A percentile compares a stretch with the other conserved stretches of the same genome.
phyloP scores from a whole-genome alignment of 2,113 vertebrate species.

The Hippopotamus amphibius region DNA sequence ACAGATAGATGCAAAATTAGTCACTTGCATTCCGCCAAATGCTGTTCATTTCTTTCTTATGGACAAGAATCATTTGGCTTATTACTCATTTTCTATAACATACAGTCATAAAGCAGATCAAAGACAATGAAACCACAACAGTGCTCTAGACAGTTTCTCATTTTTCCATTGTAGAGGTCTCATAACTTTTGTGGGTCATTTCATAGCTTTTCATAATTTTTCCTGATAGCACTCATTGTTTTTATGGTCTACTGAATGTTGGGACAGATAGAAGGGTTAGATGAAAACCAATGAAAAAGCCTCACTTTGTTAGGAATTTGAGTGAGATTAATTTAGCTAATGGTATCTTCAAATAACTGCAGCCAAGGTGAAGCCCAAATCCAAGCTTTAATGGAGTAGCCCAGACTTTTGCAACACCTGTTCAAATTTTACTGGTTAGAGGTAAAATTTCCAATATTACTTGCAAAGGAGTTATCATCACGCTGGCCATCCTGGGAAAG shows the following conservation, averaged over 20 bases:
- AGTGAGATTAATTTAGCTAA: conserved; percentile 41
- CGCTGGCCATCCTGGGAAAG: neutral
- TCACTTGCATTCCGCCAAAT: neutral
- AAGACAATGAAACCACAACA: neutral
- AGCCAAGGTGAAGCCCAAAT: neutral
- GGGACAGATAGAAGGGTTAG: neutral
- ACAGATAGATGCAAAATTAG: conserved; percentile 40
- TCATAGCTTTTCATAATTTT: neutral
- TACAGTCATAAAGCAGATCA: conserved; percentile 22
- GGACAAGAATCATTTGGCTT: conserved; percentile 5
- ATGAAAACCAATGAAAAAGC: neutral
- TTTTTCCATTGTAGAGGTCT: neutral
- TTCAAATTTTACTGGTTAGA: neutral
- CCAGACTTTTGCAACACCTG: neutral
- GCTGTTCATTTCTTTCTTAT: conserved; percentile 1
- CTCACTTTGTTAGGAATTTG: neutral
- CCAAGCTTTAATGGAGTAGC: neutral
- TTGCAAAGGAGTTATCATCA: neutral
- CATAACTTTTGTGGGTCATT: neutral
- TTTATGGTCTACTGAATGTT: neutral
- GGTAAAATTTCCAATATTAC: neutral
- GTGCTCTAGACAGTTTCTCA: neutral
- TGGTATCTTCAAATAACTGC: neutral
- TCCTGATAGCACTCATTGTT: neutral
- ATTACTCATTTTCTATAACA: conserved; percentile 24